Evolutionary conservation across 1,140 invertebrate genomes (phyloP).

Genomic region (Drosophila sulfurigaster): DNA sequence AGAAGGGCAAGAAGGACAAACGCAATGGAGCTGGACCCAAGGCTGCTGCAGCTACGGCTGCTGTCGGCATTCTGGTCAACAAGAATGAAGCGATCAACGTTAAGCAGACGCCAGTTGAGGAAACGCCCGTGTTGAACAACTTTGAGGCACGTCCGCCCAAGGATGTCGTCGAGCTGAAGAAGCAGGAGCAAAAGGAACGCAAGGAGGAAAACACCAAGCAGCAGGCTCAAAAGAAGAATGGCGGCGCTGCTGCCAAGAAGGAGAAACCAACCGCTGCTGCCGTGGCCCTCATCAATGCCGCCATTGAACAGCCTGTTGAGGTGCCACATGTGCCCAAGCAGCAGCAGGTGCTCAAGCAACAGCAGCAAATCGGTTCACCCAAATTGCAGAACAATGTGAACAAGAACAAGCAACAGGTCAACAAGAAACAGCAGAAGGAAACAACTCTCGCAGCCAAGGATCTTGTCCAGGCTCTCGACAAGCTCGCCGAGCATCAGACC

Average conservation of each 20-base stretch:
- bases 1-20: conserved; percentile 86
- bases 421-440: conserved; percentile 76
- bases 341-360: conserved; percentile 84
- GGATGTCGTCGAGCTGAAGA: conserved; percentile 90
- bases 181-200: conserved; percentile 75
- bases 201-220: conserved; percentile 74
- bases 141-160: conserved; percentile 92
- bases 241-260: conserved; percentile 84
- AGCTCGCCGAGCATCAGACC: conserved; percentile 71
- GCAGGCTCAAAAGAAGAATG: conserved; percentile 73
- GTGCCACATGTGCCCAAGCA: conserved; percentile 73
- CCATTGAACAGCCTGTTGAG: conserved; percentile 53
- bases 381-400: conserved; percentile 69
- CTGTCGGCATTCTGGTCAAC: conserved; percentile 87
- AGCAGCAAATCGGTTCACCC: conserved; percentile 71
- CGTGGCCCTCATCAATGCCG: conserved; percentile 32
- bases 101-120: conserved; percentile 55
- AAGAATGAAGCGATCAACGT: conserved; percentile 87
- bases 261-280: conserved; percentile 51
- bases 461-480: conserved; percentile 68
- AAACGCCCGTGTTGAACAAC: conserved; percentile 87
- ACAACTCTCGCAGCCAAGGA: conserved; percentile 68
- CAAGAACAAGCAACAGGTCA: conserved; percentile 60
- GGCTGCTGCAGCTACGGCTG: conserved; percentile 19
- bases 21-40: conserved; percentile 57